Base-by-base conservation (phyloP, 2,888 invertebrate species). In the Neoascia interrupta region DNA sequence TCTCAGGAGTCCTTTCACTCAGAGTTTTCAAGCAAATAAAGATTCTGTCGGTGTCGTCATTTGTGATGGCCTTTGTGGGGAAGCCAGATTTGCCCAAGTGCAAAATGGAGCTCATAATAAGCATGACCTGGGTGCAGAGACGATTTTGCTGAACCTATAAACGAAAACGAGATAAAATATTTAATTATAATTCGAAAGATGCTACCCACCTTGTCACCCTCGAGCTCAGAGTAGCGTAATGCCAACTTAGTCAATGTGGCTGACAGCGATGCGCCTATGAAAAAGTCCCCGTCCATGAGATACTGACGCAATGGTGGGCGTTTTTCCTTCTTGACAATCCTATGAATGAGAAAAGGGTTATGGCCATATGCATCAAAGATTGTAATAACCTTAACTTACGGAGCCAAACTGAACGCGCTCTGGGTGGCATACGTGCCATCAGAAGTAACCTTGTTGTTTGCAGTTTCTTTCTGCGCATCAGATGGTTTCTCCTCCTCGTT, bases 351-450 rank as follows among this genome's bases (percentile, higher is more conserved):
- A 39, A 31, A 31, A 31, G 2, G 11, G 34, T 21, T 47, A 5
- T 4, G 3, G 19, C 3, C 5, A 26, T 34, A 3, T 16, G 4
- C 5, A 2, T 1, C 1, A 23, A 0, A 63, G 8, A 26, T 26
- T 26, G 6, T 13, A n/a, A n/a, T n/a, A n/a, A n/a, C n/a, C n/a
- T n/a, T 0, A 1, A 91, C 93, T 91, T 87, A 94, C 92, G 92
- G 91, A 18, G 93, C 91, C 82, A 96, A 90, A 85, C 96, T 97
- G 89, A 99, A 97, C 37, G 97, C 98, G 81, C 98, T 98, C 89
- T 99, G 99, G 2, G 98, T 95, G 19, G 99, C 99, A 89, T 99
- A 99, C 0, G 99, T 98, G 15, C 99, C 99, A 90, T 99, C 99
- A 28, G 99, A 98, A 43, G 99, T 99, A 37, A 99, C 98, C 72